These are phyloP conservation scores for Corydoras maculifer DNA, from an alignment of 2,113 vertebrate species.

Conservation along the genomic window DNA sequence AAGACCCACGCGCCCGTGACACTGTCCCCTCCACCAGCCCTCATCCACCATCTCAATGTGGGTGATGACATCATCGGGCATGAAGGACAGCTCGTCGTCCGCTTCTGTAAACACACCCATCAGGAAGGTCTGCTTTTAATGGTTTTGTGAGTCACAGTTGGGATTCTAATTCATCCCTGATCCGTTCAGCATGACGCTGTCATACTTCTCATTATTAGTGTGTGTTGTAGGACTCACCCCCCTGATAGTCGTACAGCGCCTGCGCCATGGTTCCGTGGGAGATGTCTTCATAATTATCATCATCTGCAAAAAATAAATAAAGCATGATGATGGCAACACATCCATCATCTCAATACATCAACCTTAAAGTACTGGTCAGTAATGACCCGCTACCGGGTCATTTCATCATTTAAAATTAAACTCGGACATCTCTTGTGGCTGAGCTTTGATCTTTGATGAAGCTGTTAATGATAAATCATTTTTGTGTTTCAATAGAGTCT, in stretches of 20 bases:
- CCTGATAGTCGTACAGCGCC: constrained; percentile 82
- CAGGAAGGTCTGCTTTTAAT: neutral
- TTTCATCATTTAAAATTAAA: no score
- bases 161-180: no score
- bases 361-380: no score
- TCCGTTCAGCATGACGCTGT: no score
- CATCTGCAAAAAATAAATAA: constrained; percentile 6
- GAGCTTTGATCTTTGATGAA: no score
- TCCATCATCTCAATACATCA: no score
- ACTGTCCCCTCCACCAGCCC: constrained; percentile 87
- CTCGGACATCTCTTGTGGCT: no score
- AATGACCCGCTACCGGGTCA: no score
- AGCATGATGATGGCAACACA: no score
- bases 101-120: constrained; percentile 64
- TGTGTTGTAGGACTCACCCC: constrained; percentile 62
- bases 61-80: constrained; percentile 80
- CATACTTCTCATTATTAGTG: neutral
- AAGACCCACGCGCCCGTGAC: constrained; percentile 70
- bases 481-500: no score
- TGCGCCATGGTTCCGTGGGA: constrained; percentile 51
- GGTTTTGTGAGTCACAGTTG: no score
- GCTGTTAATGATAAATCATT: no score
- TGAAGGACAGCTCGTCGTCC: constrained; percentile 87
- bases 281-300: constrained; percentile 61
- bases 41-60: constrained; percentile 90